phyloP scores from a whole-genome alignment of 37 sponge, comb jelly and placozoan species.

The Amphimedon queenslandica region DNA sequence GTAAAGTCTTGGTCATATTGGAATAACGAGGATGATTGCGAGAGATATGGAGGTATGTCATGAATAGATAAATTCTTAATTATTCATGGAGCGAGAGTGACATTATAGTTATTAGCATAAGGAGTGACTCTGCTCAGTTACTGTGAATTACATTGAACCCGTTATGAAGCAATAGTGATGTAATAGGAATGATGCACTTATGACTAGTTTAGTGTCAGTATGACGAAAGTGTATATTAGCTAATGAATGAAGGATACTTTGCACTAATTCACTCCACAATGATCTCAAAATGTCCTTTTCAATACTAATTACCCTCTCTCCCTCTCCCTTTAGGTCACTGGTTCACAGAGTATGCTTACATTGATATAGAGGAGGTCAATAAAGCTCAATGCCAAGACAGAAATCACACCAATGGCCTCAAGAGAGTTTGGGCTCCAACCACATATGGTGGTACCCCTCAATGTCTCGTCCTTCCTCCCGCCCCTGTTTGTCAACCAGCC shows the following conservation, averaged over 20 bases:
- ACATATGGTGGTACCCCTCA: background rate
- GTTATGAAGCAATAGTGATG: no score
- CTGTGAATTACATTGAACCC: no score
- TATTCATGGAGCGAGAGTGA: no score
- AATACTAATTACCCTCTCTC: background rate
- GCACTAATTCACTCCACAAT: no score
- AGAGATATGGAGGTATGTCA: conserved; percentile 42
- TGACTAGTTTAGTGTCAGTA: no score
- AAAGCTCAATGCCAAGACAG: conserved; percentile 31
- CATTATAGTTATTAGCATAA: no score
- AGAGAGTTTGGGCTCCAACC: conserved; percentile 53
- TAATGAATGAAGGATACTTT: no score
- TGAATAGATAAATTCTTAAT: background rate
- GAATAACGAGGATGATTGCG: conserved; percentile 78
- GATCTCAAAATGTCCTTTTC: no score
- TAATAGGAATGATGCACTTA: no score
- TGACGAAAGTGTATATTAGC: no score
- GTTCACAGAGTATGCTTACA: conserved; percentile 64
- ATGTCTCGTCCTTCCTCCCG: conserved; percentile 64
- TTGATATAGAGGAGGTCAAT: conserved; percentile 51
- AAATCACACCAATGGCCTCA: conserved; percentile 27
- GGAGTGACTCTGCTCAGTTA: no score
- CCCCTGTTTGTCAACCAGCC: conserved; percentile 72
- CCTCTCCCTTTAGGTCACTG: conserved; percentile 37
- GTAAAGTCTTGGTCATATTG: conserved; percentile 31